A percentile compares a stretch with the other conserved stretches of the same genome.
These are phyloP conservation scores for Sminthopsis crassicaudata DNA, from an alignment of 2,113 vertebrate species.

Conservation along the genomic window DNA sequence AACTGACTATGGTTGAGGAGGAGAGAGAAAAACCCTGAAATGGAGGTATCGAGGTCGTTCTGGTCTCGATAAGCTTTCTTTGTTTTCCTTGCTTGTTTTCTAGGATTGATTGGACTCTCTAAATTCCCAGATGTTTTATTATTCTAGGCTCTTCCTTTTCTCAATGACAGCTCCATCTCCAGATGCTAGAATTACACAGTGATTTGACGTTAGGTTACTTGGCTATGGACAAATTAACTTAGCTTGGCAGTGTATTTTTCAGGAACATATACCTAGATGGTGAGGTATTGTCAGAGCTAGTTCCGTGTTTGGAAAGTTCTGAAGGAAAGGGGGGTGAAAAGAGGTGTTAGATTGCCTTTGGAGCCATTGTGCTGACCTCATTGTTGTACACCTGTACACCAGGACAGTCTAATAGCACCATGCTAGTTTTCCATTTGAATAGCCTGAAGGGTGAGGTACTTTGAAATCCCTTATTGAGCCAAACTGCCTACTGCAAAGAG, in stretches of 20 bases:
- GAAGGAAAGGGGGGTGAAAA: neutral
- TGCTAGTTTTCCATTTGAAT: neutral
- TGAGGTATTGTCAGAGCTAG: neutral
- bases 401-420: neutral
- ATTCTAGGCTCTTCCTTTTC: neutral
- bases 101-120: neutral
- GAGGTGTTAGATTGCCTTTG: neutral
- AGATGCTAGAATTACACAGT: neutral
- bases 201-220: neutral
- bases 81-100: neutral
- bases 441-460: neutral
- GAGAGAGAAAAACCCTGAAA: neutral
- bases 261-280: neutral
- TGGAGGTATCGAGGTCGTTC: neutral
- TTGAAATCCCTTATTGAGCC: neutral
- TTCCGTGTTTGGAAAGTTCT: too few species aligned
- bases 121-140: neutral
- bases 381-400: neutral
- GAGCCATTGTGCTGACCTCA: neutral
- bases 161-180: neutral
- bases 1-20: neutral
- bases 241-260: neutral
- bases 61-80: neutral
- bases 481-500: neutral
- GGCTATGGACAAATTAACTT: constrained; percentile 3